Percentiles rank a stretch among this genome's conserved stretches.
Evolutionary conservation across 1,140 invertebrate species (phyloP).

Genomic region (Hesperophylax magnus): DNA sequence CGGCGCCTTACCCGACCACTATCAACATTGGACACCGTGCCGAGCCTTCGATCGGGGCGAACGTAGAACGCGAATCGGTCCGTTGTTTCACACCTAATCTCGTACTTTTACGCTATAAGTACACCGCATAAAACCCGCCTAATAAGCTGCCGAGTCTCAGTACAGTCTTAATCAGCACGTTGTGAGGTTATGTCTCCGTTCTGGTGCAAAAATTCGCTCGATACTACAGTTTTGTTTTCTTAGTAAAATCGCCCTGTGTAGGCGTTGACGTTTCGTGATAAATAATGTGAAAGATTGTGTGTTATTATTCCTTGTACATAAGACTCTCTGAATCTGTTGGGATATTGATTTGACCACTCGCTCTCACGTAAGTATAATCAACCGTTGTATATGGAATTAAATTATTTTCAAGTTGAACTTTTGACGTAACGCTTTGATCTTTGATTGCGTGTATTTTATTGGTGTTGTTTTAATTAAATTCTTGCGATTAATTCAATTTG

Average conservation of each 20-base stretch:
- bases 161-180: not conserved
- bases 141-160: not conserved
- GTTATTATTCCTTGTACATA: not conserved
- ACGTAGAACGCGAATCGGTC: not conserved
- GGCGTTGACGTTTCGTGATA: constrained; percentile 6
- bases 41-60: not conserved
- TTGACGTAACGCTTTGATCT: no score
- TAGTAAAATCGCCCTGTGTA: not conserved
- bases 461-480: no score
- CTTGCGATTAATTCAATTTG: no score
- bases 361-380: no score
- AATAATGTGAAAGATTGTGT: constrained; percentile 21
- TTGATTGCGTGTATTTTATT: no score
- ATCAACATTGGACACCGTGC: not conserved
- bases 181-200: not conserved
- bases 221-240: not conserved
- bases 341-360: constrained; percentile 1
- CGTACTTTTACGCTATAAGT: not conserved
- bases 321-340: not conserved
- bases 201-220: not conserved
- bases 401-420: no score
- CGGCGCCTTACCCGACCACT: not conserved
- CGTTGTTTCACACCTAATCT: not conserved
- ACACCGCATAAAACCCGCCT: constrained; percentile 5
- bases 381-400: no score